Conservation (phyloP, 2,797 vertebrate genomes). For the Phrynocephalus guinanensis region DNA sequence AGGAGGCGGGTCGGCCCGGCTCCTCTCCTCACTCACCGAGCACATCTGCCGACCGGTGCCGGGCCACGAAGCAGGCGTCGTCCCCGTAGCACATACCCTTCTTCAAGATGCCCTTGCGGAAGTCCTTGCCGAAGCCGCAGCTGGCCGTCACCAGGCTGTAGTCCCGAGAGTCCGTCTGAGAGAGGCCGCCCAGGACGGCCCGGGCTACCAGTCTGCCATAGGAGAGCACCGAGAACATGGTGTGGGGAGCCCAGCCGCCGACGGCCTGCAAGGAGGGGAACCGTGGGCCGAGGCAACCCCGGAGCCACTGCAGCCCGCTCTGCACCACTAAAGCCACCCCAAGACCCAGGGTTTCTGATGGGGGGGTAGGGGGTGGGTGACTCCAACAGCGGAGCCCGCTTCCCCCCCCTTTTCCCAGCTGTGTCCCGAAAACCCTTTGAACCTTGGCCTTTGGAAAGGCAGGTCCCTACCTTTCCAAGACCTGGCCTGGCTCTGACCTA, state of each 20-base stretch:
- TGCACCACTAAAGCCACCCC: constrained; percentile 33
- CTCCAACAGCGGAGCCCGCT: constrained; percentile 21
- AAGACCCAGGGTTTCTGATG: constrained; percentile 44
- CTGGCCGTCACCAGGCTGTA: constrained; percentile 96
- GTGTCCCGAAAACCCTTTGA: constrained; percentile 7
- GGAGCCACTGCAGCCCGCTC: constrained; percentile 68
- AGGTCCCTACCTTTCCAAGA: neutral
- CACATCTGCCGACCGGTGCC: constrained; percentile 90
- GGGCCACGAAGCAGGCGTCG: constrained; percentile 95
- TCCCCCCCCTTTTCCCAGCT: neutral
- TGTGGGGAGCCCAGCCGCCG: constrained; percentile 78
- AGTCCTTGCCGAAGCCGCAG: constrained; percentile 97
- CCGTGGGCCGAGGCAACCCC: constrained; percentile 62
- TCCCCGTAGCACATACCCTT: constrained; percentile 98
- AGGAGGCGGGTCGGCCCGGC: neutral
- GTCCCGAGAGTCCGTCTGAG: constrained; percentile 95
- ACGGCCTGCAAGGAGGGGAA: constrained; percentile 75
- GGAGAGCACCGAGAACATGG: constrained; percentile 96
- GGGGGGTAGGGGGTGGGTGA: constrained; percentile 51
- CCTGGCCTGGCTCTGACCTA: neutral
- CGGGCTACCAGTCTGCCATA: constrained; percentile 95
- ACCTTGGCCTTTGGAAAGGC: too few relatives aligned
- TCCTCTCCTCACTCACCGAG: constrained; percentile 83
- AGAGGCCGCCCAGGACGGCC: constrained; percentile 95
- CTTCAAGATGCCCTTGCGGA: constrained; percentile 97